phyloP scores from a whole-genome alignment of 2,113 vertebrate genomes.

The Psittacara wagleri region DNA sequence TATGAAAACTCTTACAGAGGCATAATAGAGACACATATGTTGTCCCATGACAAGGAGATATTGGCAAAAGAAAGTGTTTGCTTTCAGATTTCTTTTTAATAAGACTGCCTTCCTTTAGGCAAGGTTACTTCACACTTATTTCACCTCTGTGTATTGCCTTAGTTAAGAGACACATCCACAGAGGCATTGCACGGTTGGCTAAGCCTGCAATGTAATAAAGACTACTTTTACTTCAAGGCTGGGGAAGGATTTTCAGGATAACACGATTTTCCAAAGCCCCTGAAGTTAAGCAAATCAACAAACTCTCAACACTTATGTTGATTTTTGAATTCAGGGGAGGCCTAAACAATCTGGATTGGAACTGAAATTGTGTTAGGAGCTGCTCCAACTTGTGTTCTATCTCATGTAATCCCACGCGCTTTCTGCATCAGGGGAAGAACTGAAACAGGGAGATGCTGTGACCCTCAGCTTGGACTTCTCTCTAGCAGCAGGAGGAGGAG shows the following conservation, averaged over 20 bases:
- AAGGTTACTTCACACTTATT: not conserved
- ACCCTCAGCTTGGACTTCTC: not conserved
- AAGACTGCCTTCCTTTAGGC: not conserved
- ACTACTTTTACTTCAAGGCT: not conserved
- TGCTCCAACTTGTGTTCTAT: not conserved
- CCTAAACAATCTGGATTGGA: not conserved
- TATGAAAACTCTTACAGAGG: not conserved
- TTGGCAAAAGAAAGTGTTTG: not conserved
- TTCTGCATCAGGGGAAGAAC: not conserved
- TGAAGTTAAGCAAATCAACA: not conserved
- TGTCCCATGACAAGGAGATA: not conserved
- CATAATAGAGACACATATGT: not conserved
- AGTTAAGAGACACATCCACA: not conserved
- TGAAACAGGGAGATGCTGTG: not conserved
- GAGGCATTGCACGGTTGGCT: not conserved
- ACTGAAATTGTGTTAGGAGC: not conserved
- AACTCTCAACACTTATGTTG: not conserved
- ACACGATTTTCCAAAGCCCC: not conserved
- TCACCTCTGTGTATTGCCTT: not conserved
- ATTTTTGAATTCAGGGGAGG: not conserved
- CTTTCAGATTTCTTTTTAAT: not conserved
- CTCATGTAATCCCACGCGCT: fast-evolving
- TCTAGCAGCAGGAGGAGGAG: not conserved
- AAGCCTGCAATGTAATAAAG: not conserved
- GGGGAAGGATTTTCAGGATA: not conserved